phyloP scores from a whole-genome alignment of 2,888 invertebrate species.

The Conistra vaccinii region DNA sequence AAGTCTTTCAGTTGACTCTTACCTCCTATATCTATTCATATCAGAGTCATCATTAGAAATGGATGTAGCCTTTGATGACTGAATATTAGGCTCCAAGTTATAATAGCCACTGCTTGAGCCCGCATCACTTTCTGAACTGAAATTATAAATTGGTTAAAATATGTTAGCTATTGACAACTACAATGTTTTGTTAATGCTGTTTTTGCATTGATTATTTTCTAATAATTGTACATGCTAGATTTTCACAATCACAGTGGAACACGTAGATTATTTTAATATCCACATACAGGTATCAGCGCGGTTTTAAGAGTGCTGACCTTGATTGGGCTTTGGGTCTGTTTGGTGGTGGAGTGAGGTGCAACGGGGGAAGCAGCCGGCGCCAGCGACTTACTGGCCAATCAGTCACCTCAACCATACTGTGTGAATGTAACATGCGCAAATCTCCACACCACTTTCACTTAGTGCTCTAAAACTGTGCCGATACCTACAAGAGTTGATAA shows the following conservation, averaged over 20 bases:
- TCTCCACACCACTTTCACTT: too few relatives aligned
- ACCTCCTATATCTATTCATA: slow-evolving; percentile 68
- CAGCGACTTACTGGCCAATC: too few relatives aligned
- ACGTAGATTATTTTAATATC: neutral
- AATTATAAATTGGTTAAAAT: neutral
- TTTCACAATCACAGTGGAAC: neutral
- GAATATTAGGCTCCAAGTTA: slow-evolving; percentile 72
- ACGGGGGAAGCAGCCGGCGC: too few relatives aligned
- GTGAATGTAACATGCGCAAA: too few relatives aligned
- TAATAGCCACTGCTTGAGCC: slow-evolving; percentile 75
- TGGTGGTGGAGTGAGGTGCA: too few relatives aligned
- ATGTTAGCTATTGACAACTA: neutral
- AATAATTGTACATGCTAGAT: neutral
- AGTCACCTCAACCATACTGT: too few relatives aligned
- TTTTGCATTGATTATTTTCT: neutral
- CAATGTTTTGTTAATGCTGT: neutral
- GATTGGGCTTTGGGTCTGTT: too few relatives aligned
- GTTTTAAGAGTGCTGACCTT: too few relatives aligned
- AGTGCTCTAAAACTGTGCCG: too few relatives aligned
- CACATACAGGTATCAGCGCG: neutral
- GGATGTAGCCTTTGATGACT: slow-evolving; percentile 77
- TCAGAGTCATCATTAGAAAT: slow-evolving; percentile 72
- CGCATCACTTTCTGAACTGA: slow-evolving; percentile 78
- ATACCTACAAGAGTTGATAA: neutral
- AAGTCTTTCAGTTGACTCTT: slow-evolving; percentile 46